A percentile compares a stretch with the other conserved stretches of the same genome.
These are phyloP conservation scores for Eidolon dupreanum DNA, from an alignment of 2,797 vertebrate species.

Conservation along the genomic window DNA sequence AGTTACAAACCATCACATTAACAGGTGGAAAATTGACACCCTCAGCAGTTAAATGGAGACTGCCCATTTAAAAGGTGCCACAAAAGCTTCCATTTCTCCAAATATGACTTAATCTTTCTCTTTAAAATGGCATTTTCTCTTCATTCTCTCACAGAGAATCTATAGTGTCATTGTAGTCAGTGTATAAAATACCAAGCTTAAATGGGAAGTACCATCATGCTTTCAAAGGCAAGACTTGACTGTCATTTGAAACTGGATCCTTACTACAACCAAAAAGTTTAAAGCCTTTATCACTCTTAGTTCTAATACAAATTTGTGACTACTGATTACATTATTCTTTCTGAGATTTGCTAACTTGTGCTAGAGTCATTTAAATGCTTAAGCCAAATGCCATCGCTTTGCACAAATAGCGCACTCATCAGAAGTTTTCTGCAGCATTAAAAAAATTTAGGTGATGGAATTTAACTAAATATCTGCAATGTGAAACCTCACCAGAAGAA, in stretches of 20 bases:
- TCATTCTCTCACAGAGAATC: background rate
- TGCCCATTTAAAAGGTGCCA: background rate
- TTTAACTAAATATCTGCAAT: conserved; percentile 32
- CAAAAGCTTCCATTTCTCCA: background rate
- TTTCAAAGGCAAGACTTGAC: background rate
- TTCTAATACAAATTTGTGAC: background rate
- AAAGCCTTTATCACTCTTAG: background rate
- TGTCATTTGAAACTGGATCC: background rate
- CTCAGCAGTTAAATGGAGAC: background rate
- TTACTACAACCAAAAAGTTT: background rate
- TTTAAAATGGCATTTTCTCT: background rate
- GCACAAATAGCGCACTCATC: background rate
- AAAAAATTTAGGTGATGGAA: conserved; percentile 33
- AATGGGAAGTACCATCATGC: background rate
- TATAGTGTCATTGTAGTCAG: background rate
- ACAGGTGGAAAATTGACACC: background rate
- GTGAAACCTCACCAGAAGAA: conserved; percentile 18
- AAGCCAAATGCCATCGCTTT: conserved; percentile 1
- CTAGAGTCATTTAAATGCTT: background rate
- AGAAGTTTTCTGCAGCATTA: background rate
- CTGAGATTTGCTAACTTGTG: background rate
- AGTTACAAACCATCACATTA: background rate
- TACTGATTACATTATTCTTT: background rate
- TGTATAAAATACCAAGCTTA: conserved; percentile 20
- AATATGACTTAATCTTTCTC: background rate